These are phyloP conservation scores for Pogoniulus pusillus DNA, from an alignment of 2,797 vertebrate species.

Conservation along the genomic window DNA sequence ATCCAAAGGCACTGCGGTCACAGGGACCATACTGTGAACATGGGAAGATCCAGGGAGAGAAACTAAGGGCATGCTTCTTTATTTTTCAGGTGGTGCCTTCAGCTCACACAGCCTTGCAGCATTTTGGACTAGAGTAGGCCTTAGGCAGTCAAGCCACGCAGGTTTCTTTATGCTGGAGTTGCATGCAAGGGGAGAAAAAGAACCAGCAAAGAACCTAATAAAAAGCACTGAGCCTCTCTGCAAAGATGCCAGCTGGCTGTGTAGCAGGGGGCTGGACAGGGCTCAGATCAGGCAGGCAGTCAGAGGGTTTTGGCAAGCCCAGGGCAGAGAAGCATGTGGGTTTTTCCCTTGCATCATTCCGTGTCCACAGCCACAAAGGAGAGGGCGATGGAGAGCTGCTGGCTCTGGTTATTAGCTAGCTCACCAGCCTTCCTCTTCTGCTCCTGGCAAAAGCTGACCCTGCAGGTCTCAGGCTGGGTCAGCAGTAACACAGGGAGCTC, in stretches of 20 bases:
- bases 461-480: not conserved
- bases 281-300: not conserved
- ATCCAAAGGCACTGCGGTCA: not conserved
- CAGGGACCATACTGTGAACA: not conserved
- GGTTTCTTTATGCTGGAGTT: not conserved
- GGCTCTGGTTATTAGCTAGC: not conserved
- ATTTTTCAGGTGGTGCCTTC: not conserved
- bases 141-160: fast-evolving
- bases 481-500: constrained; percentile 38
- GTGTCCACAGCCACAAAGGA: not conserved
- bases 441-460: not conserved
- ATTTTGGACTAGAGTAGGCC: not conserved
- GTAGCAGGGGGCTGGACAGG: not conserved
- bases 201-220: not conserved
- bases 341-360: not conserved
- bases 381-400: not conserved
- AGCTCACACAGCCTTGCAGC: fast-evolving
- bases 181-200: no score
- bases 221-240: not conserved
- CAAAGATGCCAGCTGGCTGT: not conserved
- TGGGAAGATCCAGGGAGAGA: not conserved
- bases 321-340: not conserved
- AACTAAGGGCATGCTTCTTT: not conserved
- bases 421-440: not conserved
- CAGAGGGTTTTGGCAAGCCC: not conserved